Evolutionary conservation across 2,797 vertebrate genomes (phyloP).

Genomic region (Trachops cirrhosus): DNA sequence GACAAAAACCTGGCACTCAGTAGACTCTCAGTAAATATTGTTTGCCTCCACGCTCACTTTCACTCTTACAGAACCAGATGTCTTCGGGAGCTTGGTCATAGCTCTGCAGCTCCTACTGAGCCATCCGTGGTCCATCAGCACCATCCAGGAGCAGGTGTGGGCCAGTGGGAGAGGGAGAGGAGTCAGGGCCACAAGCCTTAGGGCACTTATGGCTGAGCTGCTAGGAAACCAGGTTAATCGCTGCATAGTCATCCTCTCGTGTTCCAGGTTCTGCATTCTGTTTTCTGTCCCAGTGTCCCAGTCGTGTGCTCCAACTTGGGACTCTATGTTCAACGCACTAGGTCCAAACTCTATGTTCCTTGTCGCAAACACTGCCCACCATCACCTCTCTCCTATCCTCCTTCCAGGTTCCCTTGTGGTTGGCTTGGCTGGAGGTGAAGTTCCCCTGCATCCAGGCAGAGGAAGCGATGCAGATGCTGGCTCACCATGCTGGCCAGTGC

Average conservation of each 20-base stretch:
- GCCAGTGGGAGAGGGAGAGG: not conserved
- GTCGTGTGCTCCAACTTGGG: not conserved
- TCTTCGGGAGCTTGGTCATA: not conserved
- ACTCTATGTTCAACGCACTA: not conserved
- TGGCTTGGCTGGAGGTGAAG: conserved; percentile 19
- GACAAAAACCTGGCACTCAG: not conserved
- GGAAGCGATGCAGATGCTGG: conserved; percentile 44
- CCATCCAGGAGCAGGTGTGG: conserved; percentile 29
- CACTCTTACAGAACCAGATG: not conserved
- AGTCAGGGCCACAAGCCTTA: rapidly evolving
- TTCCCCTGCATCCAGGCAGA: conserved; percentile 3
- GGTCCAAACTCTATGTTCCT: not conserved
- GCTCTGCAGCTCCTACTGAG: not conserved
- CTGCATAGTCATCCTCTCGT: not conserved
- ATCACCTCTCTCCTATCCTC: not conserved
- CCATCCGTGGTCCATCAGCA: not conserved
- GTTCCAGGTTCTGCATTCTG: not conserved
- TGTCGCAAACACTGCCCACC: not conserved
- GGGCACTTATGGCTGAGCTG: not conserved
- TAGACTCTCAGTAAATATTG: not conserved
- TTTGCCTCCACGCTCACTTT: not conserved
- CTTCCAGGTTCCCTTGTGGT: conserved; percentile 44
- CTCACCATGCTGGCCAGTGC: conserved; percentile 40
- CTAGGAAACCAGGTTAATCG: not conserved
- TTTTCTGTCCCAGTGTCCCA: not conserved